Evolutionary conservation across 2,888 invertebrate species (phyloP), one percentile per base, ranked within the genome.

Genomic region (Apotomis betuletana): DNA sequence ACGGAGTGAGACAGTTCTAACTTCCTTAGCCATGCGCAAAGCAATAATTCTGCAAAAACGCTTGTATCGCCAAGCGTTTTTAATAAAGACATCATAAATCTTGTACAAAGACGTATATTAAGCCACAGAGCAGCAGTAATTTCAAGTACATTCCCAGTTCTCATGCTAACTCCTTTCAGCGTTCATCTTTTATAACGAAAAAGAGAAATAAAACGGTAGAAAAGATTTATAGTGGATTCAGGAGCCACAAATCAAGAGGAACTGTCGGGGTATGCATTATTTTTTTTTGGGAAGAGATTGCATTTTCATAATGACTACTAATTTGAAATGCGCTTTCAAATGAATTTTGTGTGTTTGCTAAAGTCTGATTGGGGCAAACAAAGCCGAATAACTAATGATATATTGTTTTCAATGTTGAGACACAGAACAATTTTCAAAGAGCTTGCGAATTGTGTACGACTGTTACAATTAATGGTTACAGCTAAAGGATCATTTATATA

Each of bases 141-240:
- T 69, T 58, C 69, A 44, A 69, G 63, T 69, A 55, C 63, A 63
- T 54, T 58, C 13, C 55, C 61, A 55, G 70, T 67, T 67, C 70
- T 61, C 51, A 36, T 62, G 44, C 36, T 70, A 60, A 60, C 65
- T 71, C 61, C 67, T 60, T 52, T 59, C 58, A 27, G 58, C 68
- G 60, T 60, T 64, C 55, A 75, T 78, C 61, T 74, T 70, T 80
- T 83, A 74, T 73, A 75, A 74, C 76, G 76, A 74, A 79, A 79
- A 72, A 79, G 74, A 80, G 77, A 79, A 79, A 77, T 79, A 80
- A 79, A 77, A 77, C 77, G 79, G 80, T 78, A 75, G 75, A 77
- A 76, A 81, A 87, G 89, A 90, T 90, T 90, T 90, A 90, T 89
- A 81, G 85, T 82, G 84, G 83, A 83, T 87, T 87, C 85, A 81